Conservation (phyloP, 2,797 vertebrate species). For the Dermochelys coriacea region DNA sequence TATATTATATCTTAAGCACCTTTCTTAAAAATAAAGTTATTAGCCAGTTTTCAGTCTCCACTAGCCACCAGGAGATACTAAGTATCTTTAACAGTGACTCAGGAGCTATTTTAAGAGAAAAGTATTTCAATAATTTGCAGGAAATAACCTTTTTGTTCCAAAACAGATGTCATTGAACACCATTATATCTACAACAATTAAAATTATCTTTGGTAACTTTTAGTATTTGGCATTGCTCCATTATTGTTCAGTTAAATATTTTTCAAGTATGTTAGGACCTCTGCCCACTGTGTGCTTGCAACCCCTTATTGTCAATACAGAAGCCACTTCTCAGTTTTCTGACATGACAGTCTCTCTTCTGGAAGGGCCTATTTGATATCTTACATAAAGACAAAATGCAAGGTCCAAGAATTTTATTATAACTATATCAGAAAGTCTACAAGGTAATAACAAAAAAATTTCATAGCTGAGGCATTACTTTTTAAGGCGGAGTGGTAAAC, state of each 20-base stretch:
- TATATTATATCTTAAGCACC: constrained; percentile 23
- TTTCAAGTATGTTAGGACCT: constrained; percentile 86
- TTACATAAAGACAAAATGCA: constrained; percentile 19
- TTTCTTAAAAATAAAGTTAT: constrained; percentile 63
- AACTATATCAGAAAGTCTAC: background rate
- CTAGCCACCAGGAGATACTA: constrained; percentile 76
- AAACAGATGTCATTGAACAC: constrained; percentile 86
- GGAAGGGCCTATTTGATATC: constrained; percentile 24
- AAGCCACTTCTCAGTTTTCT: constrained; percentile 71
- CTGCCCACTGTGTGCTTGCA: constrained; percentile 80
- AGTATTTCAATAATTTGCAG: constrained; percentile 85
- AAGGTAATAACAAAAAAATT: constrained; percentile 21
- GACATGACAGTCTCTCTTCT: constrained; percentile 44
- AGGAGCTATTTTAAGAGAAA: constrained; percentile 85
- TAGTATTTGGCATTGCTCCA: constrained; percentile 83
- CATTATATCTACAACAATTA: constrained; percentile 87
- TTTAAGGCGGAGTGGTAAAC: background rate
- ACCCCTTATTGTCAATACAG: constrained; percentile 75
- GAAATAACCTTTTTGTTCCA: constrained; percentile 87
- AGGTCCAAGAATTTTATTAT: constrained; percentile 22
- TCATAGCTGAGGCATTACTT: constrained; percentile 8
- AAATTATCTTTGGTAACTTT: constrained; percentile 87
- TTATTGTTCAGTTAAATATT: constrained; percentile 88
- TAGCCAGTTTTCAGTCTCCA: constrained; percentile 57
- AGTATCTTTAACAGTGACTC: constrained; percentile 82